phyloP scores from a whole-genome alignment of 2,888 invertebrate species.

The Heliconius erato region DNA sequence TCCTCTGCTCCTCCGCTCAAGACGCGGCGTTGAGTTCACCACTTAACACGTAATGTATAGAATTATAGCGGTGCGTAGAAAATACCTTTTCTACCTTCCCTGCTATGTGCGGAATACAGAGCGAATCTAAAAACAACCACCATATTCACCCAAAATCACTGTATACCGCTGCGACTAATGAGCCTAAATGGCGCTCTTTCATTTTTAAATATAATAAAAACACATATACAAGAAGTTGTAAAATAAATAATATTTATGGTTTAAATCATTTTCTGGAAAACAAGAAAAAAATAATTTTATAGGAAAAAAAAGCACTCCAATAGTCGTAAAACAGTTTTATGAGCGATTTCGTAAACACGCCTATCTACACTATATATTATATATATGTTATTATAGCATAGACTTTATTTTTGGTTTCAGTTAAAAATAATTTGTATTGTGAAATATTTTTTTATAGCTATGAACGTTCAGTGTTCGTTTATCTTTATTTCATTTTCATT shows the following conservation, averaged over 20 bases:
- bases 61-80: too few relatives aligned
- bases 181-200: too few relatives aligned
- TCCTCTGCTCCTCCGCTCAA: too few relatives aligned
- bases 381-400: neutral
- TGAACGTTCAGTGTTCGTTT: neutral
- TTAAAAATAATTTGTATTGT: slow-evolving; percentile 41
- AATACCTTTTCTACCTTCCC: too few relatives aligned
- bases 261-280: slow-evolving; percentile 20
- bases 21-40: too few relatives aligned
- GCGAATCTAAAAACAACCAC: too few relatives aligned
- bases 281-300: neutral
- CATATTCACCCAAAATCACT: too few relatives aligned
- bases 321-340: slow-evolving; percentile 70
- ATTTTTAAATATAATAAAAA: too few relatives aligned
- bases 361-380: neutral
- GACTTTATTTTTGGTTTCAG: slow-evolving; percentile 14
- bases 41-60: too few relatives aligned
- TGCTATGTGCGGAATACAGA: too few relatives aligned
- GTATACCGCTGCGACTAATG: too few relatives aligned
- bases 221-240: too few relatives aligned
- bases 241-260: neutral
- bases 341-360: slow-evolving; percentile 65
- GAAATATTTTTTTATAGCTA: slow-evolving; percentile 41
- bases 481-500: slow-evolving; percentile 12
- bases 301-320: slow-evolving; percentile 54